These are phyloP conservation scores for Atethmia centrago DNA, from an alignment of 2,888 invertebrate species.

Conservation along the genomic window DNA sequence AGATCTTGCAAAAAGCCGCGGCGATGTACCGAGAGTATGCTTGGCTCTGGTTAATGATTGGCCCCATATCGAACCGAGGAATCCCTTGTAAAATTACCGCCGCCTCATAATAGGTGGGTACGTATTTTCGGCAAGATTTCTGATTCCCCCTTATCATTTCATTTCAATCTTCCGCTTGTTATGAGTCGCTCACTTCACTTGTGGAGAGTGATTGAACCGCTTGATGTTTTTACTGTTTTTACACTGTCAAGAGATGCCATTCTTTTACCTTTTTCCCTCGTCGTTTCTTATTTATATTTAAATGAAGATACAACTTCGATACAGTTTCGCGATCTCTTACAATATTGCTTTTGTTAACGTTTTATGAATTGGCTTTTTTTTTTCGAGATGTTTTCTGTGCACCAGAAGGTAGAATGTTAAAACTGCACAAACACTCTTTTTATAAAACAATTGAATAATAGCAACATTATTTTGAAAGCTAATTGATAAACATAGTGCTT, in stretches of 20 bases:
- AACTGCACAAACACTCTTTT: not conserved
- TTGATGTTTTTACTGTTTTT: conserved; percentile 81
- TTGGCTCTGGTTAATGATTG: conserved; percentile 84
- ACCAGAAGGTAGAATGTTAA: conserved; percentile 1
- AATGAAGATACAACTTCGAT: conserved; percentile 73
- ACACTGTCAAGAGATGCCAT: conserved; percentile 75
- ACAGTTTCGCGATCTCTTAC: conserved; percentile 61
- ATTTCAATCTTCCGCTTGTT: conserved; percentile 89
- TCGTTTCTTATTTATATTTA: conserved; percentile 76
- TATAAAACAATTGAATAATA: not conserved
- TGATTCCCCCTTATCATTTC: conserved; percentile 87
- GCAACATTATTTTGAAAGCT: not conserved
- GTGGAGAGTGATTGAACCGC: conserved; percentile 80
- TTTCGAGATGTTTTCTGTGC: conserved; percentile 2
- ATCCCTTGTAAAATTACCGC: conserved; percentile 89
- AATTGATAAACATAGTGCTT: conserved; percentile 9
- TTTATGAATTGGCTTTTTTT: conserved; percentile 34
- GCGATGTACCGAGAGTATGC: conserved; percentile 76
- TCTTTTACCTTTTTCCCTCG: conserved; percentile 72
- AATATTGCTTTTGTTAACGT: conserved; percentile 47
- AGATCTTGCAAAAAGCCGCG: conserved; percentile 84
- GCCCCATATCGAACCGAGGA: conserved; percentile 86
- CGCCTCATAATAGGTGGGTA: conserved; percentile 85
- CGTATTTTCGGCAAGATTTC: conserved; percentile 89
- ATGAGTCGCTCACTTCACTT: conserved; percentile 83